Conservation (phyloP, 2,113 vertebrate species). For the Perccottus glenii region DNA sequence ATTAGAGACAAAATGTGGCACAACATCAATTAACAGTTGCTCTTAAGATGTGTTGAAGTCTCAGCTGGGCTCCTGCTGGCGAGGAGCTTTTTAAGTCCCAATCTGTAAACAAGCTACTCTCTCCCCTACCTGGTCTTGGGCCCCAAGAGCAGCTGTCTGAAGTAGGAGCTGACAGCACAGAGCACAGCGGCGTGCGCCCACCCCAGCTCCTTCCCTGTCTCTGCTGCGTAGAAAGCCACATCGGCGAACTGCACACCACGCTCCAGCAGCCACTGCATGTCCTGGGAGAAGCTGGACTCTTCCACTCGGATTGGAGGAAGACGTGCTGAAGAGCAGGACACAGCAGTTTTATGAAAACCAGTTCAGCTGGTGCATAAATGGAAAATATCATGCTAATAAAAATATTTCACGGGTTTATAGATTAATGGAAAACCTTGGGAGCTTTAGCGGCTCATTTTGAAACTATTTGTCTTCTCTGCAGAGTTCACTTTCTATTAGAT, state of each 20-base stretch:
- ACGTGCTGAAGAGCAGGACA: constrained; percentile 78
- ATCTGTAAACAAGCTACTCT: background rate
- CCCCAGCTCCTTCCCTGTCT: constrained; percentile 81
- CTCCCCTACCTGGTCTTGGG: constrained; percentile 72
- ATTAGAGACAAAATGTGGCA: constrained; percentile 31
- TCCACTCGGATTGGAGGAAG: constrained; percentile 89
- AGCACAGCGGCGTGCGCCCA: constrained; percentile 93
- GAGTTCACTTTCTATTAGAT: too few species aligned
- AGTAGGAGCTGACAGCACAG: constrained; percentile 89
- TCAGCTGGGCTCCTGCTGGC: too few species aligned
- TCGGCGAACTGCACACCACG: constrained; percentile 90
- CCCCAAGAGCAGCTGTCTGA: constrained; percentile 89
- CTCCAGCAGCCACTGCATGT: constrained; percentile 89
- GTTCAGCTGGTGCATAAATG: too few species aligned
- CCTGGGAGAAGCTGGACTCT: constrained; percentile 88
- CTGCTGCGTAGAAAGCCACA: constrained; percentile 86
- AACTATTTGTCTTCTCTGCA: too few species aligned
- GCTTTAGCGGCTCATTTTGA: too few species aligned
- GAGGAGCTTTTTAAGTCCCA: constrained; percentile 1
- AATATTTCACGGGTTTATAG: constrained; percentile 6
- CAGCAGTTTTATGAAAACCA: background rate
- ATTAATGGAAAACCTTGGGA: constrained; percentile 21
- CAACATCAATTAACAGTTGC: constrained; percentile 13
- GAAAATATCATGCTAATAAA: background rate
- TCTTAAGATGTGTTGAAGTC: background rate